These are phyloP conservation scores for Panthera leo DNA, from an alignment of 2,113 vertebrate genomes.

Conservation along the genomic window DNA sequence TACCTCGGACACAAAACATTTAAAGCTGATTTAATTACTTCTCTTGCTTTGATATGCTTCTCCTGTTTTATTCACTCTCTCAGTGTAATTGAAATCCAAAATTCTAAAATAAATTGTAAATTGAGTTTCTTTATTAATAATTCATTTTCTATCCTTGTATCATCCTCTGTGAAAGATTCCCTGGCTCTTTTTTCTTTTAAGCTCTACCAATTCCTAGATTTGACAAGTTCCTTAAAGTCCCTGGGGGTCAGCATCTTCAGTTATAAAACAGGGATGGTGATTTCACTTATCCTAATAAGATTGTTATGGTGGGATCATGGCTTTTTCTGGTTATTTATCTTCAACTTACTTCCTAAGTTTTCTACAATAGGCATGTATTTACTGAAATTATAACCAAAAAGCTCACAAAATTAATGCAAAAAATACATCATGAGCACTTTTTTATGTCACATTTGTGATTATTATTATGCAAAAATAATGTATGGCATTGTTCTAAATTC, in stretches of 20 bases:
- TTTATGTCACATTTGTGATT: background rate
- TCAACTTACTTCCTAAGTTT: background rate
- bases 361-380: background rate
- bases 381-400: slow-evolving; percentile 17
- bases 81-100: background rate
- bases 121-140: background rate
- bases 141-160: background rate
- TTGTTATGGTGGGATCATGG: background rate
- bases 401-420: background rate
- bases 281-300: background rate
- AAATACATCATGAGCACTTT: background rate
- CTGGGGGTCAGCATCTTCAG: background rate
- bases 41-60: background rate
- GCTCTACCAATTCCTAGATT: background rate
- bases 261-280: background rate
- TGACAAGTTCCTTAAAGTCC: background rate
- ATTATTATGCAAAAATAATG: background rate
- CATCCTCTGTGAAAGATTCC: background rate
- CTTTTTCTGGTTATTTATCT: background rate
- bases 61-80: background rate
- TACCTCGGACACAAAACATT: background rate
- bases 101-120: slow-evolving; percentile 1
- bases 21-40: background rate
- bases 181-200: background rate
- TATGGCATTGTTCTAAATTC: background rate